Evolutionary conservation across 1,140 invertebrate genomes (phyloP).

Genomic region (Drosophila kanapiae): DNA sequence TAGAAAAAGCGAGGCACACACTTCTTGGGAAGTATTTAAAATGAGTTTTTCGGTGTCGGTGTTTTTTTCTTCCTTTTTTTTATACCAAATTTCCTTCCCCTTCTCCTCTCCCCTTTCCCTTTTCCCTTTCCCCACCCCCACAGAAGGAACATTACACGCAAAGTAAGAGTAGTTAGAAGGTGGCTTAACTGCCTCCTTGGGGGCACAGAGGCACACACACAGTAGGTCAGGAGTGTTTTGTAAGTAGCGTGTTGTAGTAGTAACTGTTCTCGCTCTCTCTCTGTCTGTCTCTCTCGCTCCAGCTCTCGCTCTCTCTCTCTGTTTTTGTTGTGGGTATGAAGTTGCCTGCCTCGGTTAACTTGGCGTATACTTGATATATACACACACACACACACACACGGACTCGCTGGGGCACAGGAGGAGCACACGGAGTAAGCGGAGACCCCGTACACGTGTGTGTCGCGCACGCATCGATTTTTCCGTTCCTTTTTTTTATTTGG

Average conservation of each 20-base stretch:
- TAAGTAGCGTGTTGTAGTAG: conserved; percentile 69
- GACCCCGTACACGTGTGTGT: conserved; percentile 52
- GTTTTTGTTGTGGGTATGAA: conserved; percentile 74
- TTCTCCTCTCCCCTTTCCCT: neutral
- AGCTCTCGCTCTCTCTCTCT: conserved; percentile 4
- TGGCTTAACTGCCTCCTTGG: conserved; percentile 45
- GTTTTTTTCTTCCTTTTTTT: conserved; percentile 58
- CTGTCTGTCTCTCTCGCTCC: neutral
- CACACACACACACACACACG: conserved; percentile 30
- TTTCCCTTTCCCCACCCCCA: neutral
- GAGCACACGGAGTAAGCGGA: conserved; percentile 18
- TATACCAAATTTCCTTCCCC: conserved; percentile 62
- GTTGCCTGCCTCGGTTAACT: conserved; percentile 72
- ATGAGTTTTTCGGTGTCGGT: conserved; percentile 58
- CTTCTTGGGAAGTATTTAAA: conserved; percentile 65
- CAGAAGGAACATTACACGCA: conserved; percentile 44
- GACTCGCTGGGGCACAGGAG: neutral
- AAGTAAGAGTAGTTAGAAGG: conserved; percentile 51
- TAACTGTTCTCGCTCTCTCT: conserved; percentile 15
- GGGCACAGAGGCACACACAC: conserved; percentile 33
- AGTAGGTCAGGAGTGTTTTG: conserved; percentile 80
- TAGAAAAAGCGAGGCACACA: conserved; percentile 16
- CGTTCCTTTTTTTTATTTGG: conserved; percentile 39
- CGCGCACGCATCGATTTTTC: conserved; percentile 81
- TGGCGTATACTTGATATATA: conserved; percentile 65